These are phyloP conservation scores for Ceramica pisi DNA, from an alignment of 2,888 invertebrate species.

Conservation along the genomic window DNA sequence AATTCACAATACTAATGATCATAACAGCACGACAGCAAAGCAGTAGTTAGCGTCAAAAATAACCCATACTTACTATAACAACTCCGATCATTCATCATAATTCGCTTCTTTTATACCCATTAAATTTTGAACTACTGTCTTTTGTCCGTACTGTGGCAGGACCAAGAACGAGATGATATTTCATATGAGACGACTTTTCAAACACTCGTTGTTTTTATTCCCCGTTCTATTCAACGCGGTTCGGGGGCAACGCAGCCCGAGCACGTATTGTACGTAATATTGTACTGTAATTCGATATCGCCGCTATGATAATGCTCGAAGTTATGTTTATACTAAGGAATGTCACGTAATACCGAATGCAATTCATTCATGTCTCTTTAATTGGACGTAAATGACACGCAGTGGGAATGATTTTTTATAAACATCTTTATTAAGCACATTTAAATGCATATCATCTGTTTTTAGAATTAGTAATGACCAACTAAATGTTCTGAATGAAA, in stretches of 20 bases:
- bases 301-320: slow-evolving; percentile 70
- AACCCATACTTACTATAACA: slow-evolving; percentile 28
- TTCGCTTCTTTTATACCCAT: slow-evolving; percentile 38
- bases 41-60: slow-evolving; percentile 37
- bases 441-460: slow-evolving; percentile 20
- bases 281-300: slow-evolving; percentile 74
- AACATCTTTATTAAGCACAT: slow-evolving; percentile 44
- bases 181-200: slow-evolving; percentile 72
- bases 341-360: slow-evolving; percentile 71
- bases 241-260: slow-evolving; percentile 40
- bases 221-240: slow-evolving; percentile 62
- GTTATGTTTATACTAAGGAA: slow-evolving; percentile 73
- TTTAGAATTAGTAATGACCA: slow-evolving; percentile 17
- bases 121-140: slow-evolving; percentile 22
- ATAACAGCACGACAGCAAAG: slow-evolving; percentile 16
- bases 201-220: slow-evolving; percentile 73
- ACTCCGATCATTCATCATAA: slow-evolving; percentile 35
- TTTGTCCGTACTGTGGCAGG: slow-evolving; percentile 52
- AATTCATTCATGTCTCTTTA: slow-evolving; percentile 77
- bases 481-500: not conserved
- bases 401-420: slow-evolving; percentile 38
- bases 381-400: slow-evolving; percentile 74
- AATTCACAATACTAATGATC: slow-evolving; percentile 30
- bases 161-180: slow-evolving; percentile 72
- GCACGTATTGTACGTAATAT: slow-evolving; percentile 69